These are phyloP conservation scores for Drosophila gunungcola DNA, from an alignment of 1,140 invertebrate genomes.

Conservation along the genomic window DNA sequence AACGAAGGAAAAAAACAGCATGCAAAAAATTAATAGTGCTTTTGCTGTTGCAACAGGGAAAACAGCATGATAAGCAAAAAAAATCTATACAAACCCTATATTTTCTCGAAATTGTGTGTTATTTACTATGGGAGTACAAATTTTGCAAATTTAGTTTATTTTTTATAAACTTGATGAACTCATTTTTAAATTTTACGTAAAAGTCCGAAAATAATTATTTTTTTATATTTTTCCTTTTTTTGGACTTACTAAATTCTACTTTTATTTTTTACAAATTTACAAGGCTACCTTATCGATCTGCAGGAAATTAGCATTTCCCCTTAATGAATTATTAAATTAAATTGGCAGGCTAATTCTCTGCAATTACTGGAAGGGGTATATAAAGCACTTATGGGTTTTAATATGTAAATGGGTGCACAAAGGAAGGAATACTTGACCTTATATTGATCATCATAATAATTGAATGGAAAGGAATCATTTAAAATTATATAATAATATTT, in stretches of 20 bases:
- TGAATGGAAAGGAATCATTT: too few relatives aligned
- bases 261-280: too few relatives aligned
- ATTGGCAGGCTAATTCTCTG: neutral
- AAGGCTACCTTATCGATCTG: neutral
- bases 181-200: too few relatives aligned
- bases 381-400: too few relatives aligned
- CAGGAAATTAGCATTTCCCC: neutral
- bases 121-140: neutral
- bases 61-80: slow-evolving; percentile 25
- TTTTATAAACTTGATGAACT: neutral
- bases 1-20: slow-evolving; percentile 56
- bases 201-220: too few relatives aligned
- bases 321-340: neutral
- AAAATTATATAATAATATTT: too few relatives aligned
- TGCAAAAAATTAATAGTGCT: slow-evolving; percentile 26
- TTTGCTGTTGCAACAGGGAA: slow-evolving; percentile 30
- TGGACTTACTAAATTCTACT: too few relatives aligned
- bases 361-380: neutral
- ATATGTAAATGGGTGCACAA: too few relatives aligned
- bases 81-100: neutral
- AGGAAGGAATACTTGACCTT: too few relatives aligned
- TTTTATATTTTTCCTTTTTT: too few relatives aligned
- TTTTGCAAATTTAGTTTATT: neutral
- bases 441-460: too few relatives aligned
- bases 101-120: neutral